Conservation (phyloP, 2,888 invertebrate genomes). For the Beris chalybata region DNA sequence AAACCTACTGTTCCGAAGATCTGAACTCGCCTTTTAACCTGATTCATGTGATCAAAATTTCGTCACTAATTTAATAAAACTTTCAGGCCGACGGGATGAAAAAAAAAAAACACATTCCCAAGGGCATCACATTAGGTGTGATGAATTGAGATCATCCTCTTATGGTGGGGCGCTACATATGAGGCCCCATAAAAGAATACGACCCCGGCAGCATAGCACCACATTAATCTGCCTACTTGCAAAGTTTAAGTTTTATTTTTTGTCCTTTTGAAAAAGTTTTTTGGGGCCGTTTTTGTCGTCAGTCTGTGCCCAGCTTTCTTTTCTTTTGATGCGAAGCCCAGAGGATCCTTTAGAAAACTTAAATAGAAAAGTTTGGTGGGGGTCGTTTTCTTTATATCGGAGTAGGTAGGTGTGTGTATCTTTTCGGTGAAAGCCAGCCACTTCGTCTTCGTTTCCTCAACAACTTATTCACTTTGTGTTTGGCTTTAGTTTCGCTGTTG, state of each 20-base stretch:
- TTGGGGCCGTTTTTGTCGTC: neutral
- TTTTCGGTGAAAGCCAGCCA: slow-evolving; percentile 7
- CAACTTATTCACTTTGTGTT: slow-evolving; percentile 7
- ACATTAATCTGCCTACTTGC: slow-evolving; percentile 9
- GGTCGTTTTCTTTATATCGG: neutral
- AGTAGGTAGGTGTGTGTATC: too few species aligned
- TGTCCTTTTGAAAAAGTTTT: neutral
- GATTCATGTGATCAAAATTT: slow-evolving; percentile 1
- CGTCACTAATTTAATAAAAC: slow-evolving; percentile 24
- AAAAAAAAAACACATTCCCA: slow-evolving; percentile 15
- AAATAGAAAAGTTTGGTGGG: slow-evolving; percentile 15
- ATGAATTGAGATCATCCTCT: slow-evolving; percentile 7
- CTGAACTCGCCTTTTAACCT: slow-evolving; percentile 1
- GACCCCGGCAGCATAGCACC: neutral
- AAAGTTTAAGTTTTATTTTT: slow-evolving; percentile 8
- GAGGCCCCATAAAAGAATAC: neutral
- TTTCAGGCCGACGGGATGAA: slow-evolving; percentile 3
- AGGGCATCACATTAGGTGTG: neutral
- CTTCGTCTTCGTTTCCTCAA: slow-evolving; percentile 1
- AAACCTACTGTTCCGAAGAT: neutral
- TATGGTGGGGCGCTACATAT: slow-evolving; percentile 1
- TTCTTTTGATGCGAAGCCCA: neutral
- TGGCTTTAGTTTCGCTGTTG: neutral
- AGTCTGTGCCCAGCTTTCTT: neutral
- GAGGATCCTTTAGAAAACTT: slow-evolving; percentile 10